Percentiles rank a stretch among this genome's conserved stretches.
These are phyloP conservation scores for Rhadina sibilatrix DNA, from an alignment of 2,113 vertebrate genomes.

Conservation along the genomic window DNA sequence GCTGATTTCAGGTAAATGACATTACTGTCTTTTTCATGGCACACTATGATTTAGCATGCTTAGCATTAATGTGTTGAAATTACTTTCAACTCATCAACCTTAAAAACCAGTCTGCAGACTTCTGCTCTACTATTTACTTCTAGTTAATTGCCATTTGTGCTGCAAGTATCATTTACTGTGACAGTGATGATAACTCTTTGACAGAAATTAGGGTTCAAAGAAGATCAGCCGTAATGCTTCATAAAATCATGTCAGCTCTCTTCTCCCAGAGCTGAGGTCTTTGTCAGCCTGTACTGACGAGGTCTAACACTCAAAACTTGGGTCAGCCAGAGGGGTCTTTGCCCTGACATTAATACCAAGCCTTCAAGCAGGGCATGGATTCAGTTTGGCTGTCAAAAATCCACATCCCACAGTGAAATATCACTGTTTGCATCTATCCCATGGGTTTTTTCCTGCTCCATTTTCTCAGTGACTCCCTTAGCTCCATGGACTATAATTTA, in stretches of 20 bases:
- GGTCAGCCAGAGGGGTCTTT: background rate
- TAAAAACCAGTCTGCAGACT: conserved; percentile 52
- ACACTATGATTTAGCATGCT: background rate
- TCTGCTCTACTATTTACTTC: conserved; percentile 56
- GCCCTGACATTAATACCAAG: background rate
- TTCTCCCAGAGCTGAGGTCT: conserved; percentile 1
- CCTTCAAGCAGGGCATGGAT: background rate
- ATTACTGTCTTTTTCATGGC: conserved; percentile 3
- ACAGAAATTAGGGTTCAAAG: conserved; percentile 50
- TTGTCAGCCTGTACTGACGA: background rate
- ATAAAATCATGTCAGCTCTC: background rate
- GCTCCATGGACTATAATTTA: conserved; percentile 33
- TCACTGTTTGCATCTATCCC: background rate
- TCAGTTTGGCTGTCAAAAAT: background rate
- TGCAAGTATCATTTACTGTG: conserved; percentile 57
- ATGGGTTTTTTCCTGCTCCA: background rate
- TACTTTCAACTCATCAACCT: conserved; percentile 54
- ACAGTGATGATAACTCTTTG: conserved; percentile 43
- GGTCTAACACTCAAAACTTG: background rate
- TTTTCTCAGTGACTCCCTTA: conserved; percentile 56
- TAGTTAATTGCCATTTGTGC: conserved; percentile 56
- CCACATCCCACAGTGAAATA: background rate
- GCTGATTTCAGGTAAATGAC: background rate
- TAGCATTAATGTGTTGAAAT: conserved; percentile 38
- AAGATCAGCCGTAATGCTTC: background rate